A percentile compares a stretch with the other conserved stretches of the same genome.
Evolutionary conservation across 2,888 invertebrate species (phyloP).

Genomic region (Philereme transversata): DNA sequence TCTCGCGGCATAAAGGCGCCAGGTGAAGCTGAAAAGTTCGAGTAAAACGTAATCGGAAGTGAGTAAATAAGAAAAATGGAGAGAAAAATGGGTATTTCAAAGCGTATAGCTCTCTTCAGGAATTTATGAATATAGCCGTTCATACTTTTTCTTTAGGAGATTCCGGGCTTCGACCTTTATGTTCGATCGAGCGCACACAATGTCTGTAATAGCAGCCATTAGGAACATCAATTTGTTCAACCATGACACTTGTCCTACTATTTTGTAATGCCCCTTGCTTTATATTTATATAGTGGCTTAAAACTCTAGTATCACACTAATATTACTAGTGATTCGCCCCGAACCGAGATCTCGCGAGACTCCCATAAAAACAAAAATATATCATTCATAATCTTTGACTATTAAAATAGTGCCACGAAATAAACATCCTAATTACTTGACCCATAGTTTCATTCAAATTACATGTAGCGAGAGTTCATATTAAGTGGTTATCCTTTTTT

Average conservation of each 20-base stretch:
- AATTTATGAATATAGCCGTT: constrained; percentile 66
- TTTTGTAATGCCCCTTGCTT: constrained; percentile 36
- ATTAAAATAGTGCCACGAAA: too few relatives aligned
- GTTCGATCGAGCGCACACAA: constrained; percentile 74
- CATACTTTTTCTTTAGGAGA: constrained; percentile 62
- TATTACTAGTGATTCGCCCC: too few relatives aligned
- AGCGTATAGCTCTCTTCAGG: constrained; percentile 51
- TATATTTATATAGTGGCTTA: constrained; percentile 4
- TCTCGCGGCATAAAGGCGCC: constrained; percentile 33
- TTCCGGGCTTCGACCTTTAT: constrained; percentile 63
- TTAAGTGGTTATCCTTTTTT: too few relatives aligned
- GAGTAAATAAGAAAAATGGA: constrained; percentile 51
- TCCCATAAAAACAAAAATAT: too few relatives aligned
- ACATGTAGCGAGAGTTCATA: too few relatives aligned
- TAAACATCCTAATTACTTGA: too few relatives aligned
- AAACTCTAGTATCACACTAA: too few relatives aligned
- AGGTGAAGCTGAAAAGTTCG: constrained; percentile 42
- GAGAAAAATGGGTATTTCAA: constrained; percentile 53
- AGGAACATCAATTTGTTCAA: constrained; percentile 72
- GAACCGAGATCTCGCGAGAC: too few relatives aligned
- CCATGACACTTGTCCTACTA: constrained; percentile 71
- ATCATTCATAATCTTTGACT: too few relatives aligned
- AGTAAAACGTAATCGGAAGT: constrained; percentile 47
- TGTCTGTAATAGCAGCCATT: constrained; percentile 74
- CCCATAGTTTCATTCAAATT: too few relatives aligned